These are phyloP conservation scores for Pseudoips prasinana DNA, from an alignment of 2,888 invertebrate genomes.

Conservation along the genomic window DNA sequence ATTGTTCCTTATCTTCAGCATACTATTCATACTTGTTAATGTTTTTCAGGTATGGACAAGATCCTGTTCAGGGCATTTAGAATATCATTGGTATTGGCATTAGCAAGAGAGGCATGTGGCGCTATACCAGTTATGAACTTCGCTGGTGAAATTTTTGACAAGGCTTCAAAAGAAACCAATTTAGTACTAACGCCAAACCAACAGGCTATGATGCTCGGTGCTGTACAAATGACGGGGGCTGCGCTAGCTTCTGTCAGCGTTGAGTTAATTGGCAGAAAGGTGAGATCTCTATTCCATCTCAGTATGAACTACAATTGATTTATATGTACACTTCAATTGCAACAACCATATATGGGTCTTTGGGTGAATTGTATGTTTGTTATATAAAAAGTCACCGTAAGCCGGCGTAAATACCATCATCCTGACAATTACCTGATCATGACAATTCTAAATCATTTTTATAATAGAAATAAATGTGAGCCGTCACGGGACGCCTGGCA, in stretches of 20 bases:
- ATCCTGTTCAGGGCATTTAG: constrained; percentile 59
- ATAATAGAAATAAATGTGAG: no score
- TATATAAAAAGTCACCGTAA: no score
- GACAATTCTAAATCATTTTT: no score
- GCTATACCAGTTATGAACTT: constrained; percentile 66
- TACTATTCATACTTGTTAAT: no score
- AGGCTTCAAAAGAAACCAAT: constrained; percentile 47
- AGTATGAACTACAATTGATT: background rate
- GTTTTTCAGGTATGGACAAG: constrained; percentile 53
- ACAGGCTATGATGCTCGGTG: constrained; percentile 69
- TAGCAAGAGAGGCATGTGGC: constrained; percentile 66
- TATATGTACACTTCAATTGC: no score
- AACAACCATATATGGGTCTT: no score
- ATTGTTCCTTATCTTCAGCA: no score
- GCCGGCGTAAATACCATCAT: no score
- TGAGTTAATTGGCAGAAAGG: constrained; percentile 67
- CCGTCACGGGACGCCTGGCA: no score
- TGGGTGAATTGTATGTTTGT: no score
- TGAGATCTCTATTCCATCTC: constrained; percentile 18
- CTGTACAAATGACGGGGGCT: constrained; percentile 63
- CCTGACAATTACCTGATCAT: no score
- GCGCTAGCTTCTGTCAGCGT: constrained; percentile 56
- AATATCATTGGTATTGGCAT: constrained; percentile 50
- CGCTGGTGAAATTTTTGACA: constrained; percentile 65
- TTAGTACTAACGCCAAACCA: constrained; percentile 61